A percentile compares a stretch with the other conserved stretches of the same genome.
Conservation (phyloP, 2,113 vertebrate species). For the Hyperoodon ampullatus region DNA sequence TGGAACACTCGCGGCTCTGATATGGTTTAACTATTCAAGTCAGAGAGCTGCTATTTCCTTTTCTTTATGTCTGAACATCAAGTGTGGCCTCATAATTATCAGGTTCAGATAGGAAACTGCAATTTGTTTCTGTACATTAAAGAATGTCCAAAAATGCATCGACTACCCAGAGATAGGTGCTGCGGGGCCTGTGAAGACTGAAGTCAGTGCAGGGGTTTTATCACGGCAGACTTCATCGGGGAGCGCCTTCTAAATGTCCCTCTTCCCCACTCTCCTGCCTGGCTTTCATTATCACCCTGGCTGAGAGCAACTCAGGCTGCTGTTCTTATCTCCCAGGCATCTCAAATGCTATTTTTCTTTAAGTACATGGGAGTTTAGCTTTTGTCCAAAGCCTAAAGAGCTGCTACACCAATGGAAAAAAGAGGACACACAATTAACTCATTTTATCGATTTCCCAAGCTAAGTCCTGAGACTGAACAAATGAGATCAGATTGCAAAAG, state of each 20-base stretch:
- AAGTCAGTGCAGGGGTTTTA: background rate
- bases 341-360: slow-evolving; percentile 61
- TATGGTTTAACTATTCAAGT: background rate
- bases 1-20: rapidly evolving
- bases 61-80: background rate
- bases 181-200: background rate
- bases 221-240: background rate
- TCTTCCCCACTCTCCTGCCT: background rate
- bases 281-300: background rate
- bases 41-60: background rate
- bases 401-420: background rate
- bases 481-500: slow-evolving; percentile 71
- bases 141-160: background rate
- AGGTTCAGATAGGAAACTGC: background rate
- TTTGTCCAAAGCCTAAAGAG: slow-evolving; percentile 53
- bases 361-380: slow-evolving; percentile 46
- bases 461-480: slow-evolving; percentile 63
- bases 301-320: background rate
- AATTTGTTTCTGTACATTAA: background rate
- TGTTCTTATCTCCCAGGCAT: slow-evolving; percentile 48
- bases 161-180: background rate
- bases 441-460: slow-evolving; percentile 64
- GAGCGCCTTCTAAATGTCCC: background rate
- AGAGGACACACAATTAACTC: slow-evolving; percentile 63
- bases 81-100: background rate